These are phyloP conservation scores for Synanthedon tipuliformis DNA, from an alignment of 2,888 invertebrate genomes.

Conservation along the genomic window DNA sequence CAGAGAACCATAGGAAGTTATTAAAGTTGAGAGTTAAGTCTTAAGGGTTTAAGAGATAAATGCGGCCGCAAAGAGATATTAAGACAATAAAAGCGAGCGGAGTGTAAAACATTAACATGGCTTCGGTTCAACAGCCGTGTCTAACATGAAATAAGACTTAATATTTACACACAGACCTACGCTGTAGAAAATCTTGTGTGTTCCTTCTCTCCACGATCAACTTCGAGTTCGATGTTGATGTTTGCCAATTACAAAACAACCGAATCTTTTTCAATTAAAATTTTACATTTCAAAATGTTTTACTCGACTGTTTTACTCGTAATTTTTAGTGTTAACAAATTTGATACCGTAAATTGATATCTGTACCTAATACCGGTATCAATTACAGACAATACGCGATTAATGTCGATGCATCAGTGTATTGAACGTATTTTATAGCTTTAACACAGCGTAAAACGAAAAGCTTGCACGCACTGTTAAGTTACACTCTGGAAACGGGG, in stretches of 20 bases:
- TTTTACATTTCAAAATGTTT: too few relatives aligned
- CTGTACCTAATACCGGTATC: too few relatives aligned
- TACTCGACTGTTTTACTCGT: too few relatives aligned
- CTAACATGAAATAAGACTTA: slow-evolving; percentile 10
- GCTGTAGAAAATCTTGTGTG: neutral
- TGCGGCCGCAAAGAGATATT: slow-evolving; percentile 20
- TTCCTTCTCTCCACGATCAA: neutral
- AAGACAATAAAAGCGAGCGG: slow-evolving; percentile 22
- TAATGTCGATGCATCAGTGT: too few relatives aligned
- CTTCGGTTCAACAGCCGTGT: slow-evolving; percentile 22
- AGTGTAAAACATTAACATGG: slow-evolving; percentile 25
- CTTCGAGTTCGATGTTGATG: neutral
- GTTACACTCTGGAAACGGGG: neutral
- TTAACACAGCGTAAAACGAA: too few relatives aligned
- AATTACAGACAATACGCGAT: too few relatives aligned
- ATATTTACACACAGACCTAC: neutral
- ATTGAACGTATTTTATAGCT: too few relatives aligned
- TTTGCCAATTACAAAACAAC: too few relatives aligned
- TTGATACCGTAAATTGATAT: too few relatives aligned
- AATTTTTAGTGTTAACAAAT: too few relatives aligned
- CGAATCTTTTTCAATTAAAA: too few relatives aligned
- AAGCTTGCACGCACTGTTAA: neutral
- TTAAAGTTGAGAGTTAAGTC: neutral
- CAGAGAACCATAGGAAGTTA: neutral
- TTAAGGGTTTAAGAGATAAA: slow-evolving; percentile 4